A percentile compares a stretch with the other conserved stretches of the same genome.
Evolutionary conservation across 2,888 invertebrate genomes (phyloP).

Genomic region (Chrysolina oricalcia): DNA sequence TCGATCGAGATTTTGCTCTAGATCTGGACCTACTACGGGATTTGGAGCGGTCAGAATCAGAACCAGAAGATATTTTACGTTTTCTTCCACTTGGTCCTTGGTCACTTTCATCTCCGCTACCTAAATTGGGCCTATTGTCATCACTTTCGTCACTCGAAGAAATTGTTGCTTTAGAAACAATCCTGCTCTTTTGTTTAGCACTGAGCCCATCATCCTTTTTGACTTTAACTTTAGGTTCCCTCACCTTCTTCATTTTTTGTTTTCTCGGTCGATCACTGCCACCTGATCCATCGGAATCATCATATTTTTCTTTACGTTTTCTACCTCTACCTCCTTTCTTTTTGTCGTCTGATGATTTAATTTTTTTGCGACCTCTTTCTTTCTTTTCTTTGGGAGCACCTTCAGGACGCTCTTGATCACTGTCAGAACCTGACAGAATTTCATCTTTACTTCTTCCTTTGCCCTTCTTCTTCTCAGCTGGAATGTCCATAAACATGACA

Average conservation of each 20-base stretch:
- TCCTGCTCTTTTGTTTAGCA: slow-evolving; percentile 88
- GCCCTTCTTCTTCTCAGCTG: slow-evolving; percentile 78
- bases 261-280: slow-evolving; percentile 74
- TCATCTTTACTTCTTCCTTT: slow-evolving; percentile 70
- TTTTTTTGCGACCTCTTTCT: slow-evolving; percentile 62
- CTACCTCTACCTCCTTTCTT: slow-evolving; percentile 67
- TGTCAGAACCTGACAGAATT: slow-evolving; percentile 42
- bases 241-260: slow-evolving; percentile 57
- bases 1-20: slow-evolving; percentile 64
- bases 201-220: slow-evolving; percentile 80
- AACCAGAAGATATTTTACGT: slow-evolving; percentile 78
- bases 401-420: slow-evolving; percentile 71
- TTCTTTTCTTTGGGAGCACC: slow-evolving; percentile 63
- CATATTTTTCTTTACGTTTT: slow-evolving; percentile 62
- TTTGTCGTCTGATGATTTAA: slow-evolving; percentile 69
- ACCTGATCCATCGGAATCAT: slow-evolving; percentile 78
- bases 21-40: slow-evolving; percentile 66
- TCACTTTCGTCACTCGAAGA: slow-evolving; percentile 91
- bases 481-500: slow-evolving; percentile 87
- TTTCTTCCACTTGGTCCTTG: slow-evolving; percentile 73
- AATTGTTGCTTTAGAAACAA: slow-evolving; percentile 95
- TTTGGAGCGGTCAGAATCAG: slow-evolving; percentile 69
- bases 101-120: slow-evolving; percentile 74
- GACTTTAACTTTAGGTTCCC: slow-evolving; percentile 59
- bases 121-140: slow-evolving; percentile 74